Conservation (phyloP, 2,888 invertebrate genomes). For the Hydrotaea cyrtoneurina region DNA sequence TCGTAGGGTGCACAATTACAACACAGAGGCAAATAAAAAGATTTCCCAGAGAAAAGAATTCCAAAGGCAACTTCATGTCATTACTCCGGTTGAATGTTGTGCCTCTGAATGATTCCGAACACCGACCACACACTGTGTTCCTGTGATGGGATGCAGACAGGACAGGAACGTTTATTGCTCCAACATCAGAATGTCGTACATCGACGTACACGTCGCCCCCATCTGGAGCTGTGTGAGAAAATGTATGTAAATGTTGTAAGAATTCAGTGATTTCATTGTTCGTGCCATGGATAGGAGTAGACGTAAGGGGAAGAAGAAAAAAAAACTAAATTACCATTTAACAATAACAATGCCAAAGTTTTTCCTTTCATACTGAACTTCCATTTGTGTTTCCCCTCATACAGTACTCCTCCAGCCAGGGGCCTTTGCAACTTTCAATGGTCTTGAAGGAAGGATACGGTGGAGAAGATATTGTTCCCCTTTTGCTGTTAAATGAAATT, state of each 20-base stretch:
- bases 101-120: not conserved
- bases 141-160: conserved; percentile 3
- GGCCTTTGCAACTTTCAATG: too few species aligned
- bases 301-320: not conserved
- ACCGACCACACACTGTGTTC: not conserved
- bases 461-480: conserved; percentile 6
- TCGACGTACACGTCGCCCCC: not conserved
- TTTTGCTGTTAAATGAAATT: conserved; percentile 14
- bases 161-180: conserved; percentile 8
- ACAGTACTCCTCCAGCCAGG: not conserved
- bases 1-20: not conserved
- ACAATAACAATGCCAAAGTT: conserved; percentile 39
- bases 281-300: not conserved
- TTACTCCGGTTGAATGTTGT: not conserved
- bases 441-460: not conserved
- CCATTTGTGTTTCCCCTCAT: not conserved
- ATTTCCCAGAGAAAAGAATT: conserved; percentile 20
- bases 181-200: not conserved
- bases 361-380: not conserved
- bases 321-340: conserved; percentile 40
- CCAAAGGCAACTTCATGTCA: not conserved
- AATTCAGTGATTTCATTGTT: conserved; percentile 55
- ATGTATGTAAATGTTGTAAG: conserved; percentile 50
- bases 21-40: not conserved
- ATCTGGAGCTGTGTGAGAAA: conserved; percentile 38